Base-by-base conservation (phyloP, 2,797 vertebrate species). In the Hylomyscus alleni region DNA sequence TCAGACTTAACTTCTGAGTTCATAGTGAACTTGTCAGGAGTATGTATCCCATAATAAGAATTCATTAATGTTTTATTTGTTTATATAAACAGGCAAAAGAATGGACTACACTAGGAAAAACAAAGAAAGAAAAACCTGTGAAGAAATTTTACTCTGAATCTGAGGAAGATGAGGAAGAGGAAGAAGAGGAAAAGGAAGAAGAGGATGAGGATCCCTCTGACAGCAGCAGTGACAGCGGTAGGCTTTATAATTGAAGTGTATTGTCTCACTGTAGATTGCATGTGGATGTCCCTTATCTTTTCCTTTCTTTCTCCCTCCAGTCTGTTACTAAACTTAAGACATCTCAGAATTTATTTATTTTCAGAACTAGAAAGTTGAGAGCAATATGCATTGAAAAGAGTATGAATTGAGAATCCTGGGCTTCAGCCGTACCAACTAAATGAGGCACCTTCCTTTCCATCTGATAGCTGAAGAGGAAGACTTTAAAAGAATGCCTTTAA, bases 141-240 rank as follows among this genome's bases (percentile, higher is more conserved):
- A 99, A 99, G 89, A 99, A 99, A 97, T 99, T 99, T 98, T 99
- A 99, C 98, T 99, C 99, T 1, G 99, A 99, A 69, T 99, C 99
- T 52, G 99, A 99, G 73, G 99, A 98, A n/a, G 99, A 99, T 0
- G 98, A 99, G 0, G 87, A 88, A 1, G 99, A 99, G 0, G 98
- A 99, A 6, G 99, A 99, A 47, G 99, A 98, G 26, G 99, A 99
- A 0, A 10, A 99, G 0, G 98, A 99, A 26, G 99, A 99, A 50
- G 99, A 98, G 31, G 99, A 99, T 0, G 99, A 99, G 1, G 98
- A 99, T 72, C 99, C 99, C 72, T 98, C 98, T 91, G 91, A 98
- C 20, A 98, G 97, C 96, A 98, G 98, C 96, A 98, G 98, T 97
- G 98, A 98, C 75, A 99, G 99, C 95, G 99, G 99, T 98, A 92